Evolutionary conservation across 2,113 vertebrate genomes (phyloP).

Genomic region (Paracanthobrama guichenoti): DNA sequence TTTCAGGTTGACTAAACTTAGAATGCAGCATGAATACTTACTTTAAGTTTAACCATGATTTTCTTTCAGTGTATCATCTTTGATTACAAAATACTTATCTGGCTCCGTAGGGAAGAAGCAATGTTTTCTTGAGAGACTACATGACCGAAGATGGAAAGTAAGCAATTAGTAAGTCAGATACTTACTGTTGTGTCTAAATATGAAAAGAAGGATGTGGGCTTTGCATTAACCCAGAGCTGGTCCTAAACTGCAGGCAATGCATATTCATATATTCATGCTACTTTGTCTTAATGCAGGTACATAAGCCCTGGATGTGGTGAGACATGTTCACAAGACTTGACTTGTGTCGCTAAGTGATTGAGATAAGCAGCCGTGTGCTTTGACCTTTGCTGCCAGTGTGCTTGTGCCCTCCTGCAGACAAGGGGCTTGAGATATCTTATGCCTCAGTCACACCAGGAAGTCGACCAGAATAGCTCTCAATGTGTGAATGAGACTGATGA

Average conservation of each 20-base stretch:
- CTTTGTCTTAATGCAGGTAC: background rate
- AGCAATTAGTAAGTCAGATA: background rate
- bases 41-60: background rate
- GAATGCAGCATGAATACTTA: background rate
- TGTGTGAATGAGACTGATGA: slow-evolving; percentile 36
- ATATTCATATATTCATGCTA: background rate
- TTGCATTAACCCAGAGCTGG: background rate
- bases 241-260: background rate
- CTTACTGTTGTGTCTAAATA: background rate
- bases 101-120: background rate
- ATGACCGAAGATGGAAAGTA: too few species aligned
- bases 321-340: slow-evolving; percentile 5
- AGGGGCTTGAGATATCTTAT: slow-evolving; percentile 38
- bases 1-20: background rate
- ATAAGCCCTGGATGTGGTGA: slow-evolving; percentile 1
- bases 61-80: background rate
- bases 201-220: background rate
- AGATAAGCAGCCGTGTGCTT: slow-evolving; percentile 7
- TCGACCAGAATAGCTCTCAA: slow-evolving; percentile 43
- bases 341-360: background rate
- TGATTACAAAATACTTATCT: background rate
- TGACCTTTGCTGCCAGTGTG: slow-evolving; percentile 40
- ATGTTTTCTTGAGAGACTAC: background rate
- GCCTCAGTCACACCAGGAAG: slow-evolving; percentile 46
- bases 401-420: slow-evolving; percentile 32